These are phyloP conservation scores for Pollenia amentaria DNA, from an alignment of 2,888 invertebrate species.

Conservation along the genomic window DNA sequence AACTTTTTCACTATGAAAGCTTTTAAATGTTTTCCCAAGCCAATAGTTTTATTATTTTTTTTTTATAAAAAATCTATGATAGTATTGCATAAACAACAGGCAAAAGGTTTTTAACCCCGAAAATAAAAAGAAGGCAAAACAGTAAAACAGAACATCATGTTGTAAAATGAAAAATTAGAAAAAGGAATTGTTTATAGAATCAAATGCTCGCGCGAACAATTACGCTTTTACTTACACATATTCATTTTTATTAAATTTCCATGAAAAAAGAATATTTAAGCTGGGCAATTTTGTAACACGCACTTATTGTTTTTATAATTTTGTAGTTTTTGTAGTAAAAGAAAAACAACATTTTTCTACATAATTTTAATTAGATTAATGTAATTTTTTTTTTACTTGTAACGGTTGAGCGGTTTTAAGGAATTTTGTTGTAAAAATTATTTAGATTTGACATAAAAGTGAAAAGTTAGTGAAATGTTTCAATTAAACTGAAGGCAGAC, in stretches of 20 bases:
- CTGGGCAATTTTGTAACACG: slow-evolving; percentile 47
- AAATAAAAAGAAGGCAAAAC: slow-evolving; percentile 8
- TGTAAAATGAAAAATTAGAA: background rate
- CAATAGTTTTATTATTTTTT: background rate
- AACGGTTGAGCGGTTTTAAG: slow-evolving; percentile 12
- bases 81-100: slow-evolving; percentile 63
- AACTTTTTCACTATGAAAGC: no score
- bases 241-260: slow-evolving; percentile 54
- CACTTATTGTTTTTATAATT: slow-evolving; percentile 32
- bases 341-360: background rate
- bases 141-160: slow-evolving; percentile 8
- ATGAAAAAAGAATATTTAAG: slow-evolving; percentile 52
- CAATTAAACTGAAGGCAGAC: no score
- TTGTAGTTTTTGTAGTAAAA: background rate
- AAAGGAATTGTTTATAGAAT: slow-evolving; percentile 27
- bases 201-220: background rate
- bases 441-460: background rate
- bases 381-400: background rate
- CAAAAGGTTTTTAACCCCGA: slow-evolving; percentile 66
- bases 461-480: background rate
- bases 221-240: slow-evolving; percentile 25
- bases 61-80: slow-evolving; percentile 12
- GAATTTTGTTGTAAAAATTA: slow-evolving; percentile 7
- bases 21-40: no score
- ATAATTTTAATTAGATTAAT: slow-evolving; percentile 52